Base-by-base conservation (phyloP, 2,113 vertebrate genomes). In the Leucoraja erinaceus region DNA sequence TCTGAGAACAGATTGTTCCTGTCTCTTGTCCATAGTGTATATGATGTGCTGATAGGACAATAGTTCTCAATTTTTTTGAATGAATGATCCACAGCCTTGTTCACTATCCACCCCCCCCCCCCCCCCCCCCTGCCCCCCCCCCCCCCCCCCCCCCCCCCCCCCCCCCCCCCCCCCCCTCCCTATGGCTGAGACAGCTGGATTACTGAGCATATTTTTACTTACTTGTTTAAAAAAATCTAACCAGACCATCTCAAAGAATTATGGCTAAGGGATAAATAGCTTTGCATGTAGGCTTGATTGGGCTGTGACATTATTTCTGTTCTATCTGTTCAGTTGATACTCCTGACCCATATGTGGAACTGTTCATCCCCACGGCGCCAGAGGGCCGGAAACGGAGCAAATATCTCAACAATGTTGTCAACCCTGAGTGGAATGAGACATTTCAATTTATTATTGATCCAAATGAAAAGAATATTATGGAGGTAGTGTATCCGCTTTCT, bases 371-470 rank as follows among this genome's bases (percentile, higher is more conserved):
- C 0, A 97, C 97, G 0, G 97, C 98, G 56, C 98, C 98, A 0
- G 98, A 99, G 90, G 98, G 97, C 96, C 97, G 98, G 93, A 99
- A 98, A 94, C 97, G 96, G 95, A 99, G 98, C 0, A 97, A 96
- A 22, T 97, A 99, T 93, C 97, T 99, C 94, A 97, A 99, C 95
- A 99, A 99, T 0, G 38, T 99, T 79, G 95, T 99, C 93, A 98
- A 99, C 94, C 99, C 99, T 0, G 96, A 96, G 93, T 99, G 98
- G 99, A 96, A 99, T 0, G 98, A 99, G 94, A 97, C 97, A 3
- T 99, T 99, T 33, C 95, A 97, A 93, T 99, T 99, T 95, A 98
- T 99, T 93, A 94, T 99, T 94, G 99, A 99, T 94, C 98, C 98
- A 91, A 98, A 98, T 93, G 97, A 97, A 95, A 97, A 98, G 90